phyloP scores from a whole-genome alignment of 2,113 vertebrate species.

The Dipodomys merriami region DNA sequence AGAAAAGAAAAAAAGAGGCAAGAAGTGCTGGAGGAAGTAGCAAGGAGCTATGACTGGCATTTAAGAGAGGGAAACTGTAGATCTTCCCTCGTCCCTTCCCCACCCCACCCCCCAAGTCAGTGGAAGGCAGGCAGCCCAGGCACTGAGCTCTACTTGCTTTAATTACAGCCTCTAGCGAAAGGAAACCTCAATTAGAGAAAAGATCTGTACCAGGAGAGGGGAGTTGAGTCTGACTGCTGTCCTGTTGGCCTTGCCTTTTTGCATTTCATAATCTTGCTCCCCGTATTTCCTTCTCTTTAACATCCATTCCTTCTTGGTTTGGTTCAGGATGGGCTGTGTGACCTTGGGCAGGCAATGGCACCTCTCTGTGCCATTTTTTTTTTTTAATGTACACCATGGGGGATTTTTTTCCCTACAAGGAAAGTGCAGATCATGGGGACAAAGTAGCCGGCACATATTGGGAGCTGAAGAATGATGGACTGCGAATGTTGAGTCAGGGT shows the following conservation, averaged over 20 bases:
- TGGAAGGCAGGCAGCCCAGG: conserved; percentile 83
- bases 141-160: conserved; percentile 87
- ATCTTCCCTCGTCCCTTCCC: conserved; percentile 50
- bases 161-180: conserved; percentile 89
- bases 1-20: too few relatives aligned
- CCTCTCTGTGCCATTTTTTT: conserved; percentile 43
- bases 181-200: conserved; percentile 89
- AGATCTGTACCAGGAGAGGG: conserved; percentile 81
- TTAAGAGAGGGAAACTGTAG: conserved; percentile 52
- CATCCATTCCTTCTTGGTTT: not conserved
- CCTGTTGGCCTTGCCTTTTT: conserved; percentile 57
- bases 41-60: conserved; percentile 49
- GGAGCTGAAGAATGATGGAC: not conserved
- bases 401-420: not conserved
- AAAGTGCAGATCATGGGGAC: not conserved
- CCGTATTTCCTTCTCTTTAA: not conserved
- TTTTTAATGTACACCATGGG: not conserved
- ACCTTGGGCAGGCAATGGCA: conserved; percentile 12
- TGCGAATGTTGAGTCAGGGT: not conserved
- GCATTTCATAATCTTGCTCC: not conserved
- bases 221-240: conserved; percentile 77
- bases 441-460: not conserved
- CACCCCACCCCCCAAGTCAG: conserved; percentile 77
- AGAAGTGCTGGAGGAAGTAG: not conserved
- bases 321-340: conserved; percentile 47